Evolutionary conservation across 1,140 invertebrate genomes (phyloP), one percentile per base, ranked within the genome.

Genomic region (Mycetomoellerius zeteki): DNA sequence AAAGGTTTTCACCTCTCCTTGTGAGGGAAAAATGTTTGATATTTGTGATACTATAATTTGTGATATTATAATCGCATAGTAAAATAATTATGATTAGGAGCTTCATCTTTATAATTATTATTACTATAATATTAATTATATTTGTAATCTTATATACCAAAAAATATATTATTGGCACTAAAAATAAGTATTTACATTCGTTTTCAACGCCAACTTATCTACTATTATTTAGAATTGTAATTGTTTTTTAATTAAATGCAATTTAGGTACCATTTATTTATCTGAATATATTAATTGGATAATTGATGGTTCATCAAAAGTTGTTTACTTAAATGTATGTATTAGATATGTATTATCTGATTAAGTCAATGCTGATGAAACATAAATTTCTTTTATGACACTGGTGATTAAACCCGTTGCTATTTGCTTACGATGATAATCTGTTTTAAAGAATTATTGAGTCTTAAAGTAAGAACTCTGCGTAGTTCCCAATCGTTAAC

Each of bases 401-500:
- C 1, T 6, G 6, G 19, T 30, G 27, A 67, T 50, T 77, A 67
- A 21, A 24, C 2, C 2, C 16, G 12, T 30, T 4, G 16, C n/a
- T 54, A 52, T 54, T 54, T 81, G n/a, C 14, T 58, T 5, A 14
- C 37, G 7, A 73, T 73, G 33, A n/a, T 47, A 50, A 78, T 47
- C 19, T 73, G 21, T 60, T 73, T 30, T 33, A 4, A 81, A 52
- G 47, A 37, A 37, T 81, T 81, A 81, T 56, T 27, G 47, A 30
- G 5, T 14, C 33, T 10, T 60, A 82, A 82, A 72, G n/a, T n/a
- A 73, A 47, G 24, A 43, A 43, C 8, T 47, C 7, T 2, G 27
- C 10, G 73, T 37, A 60, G 21, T 62, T 76, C 7, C 16, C 54
- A 14, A 58, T n/a, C 27, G 24, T 69, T 37, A 58, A 30, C 27